Evolutionary conservation across 2,797 vertebrate species (phyloP).

Genomic region (Tinamus major): DNA sequence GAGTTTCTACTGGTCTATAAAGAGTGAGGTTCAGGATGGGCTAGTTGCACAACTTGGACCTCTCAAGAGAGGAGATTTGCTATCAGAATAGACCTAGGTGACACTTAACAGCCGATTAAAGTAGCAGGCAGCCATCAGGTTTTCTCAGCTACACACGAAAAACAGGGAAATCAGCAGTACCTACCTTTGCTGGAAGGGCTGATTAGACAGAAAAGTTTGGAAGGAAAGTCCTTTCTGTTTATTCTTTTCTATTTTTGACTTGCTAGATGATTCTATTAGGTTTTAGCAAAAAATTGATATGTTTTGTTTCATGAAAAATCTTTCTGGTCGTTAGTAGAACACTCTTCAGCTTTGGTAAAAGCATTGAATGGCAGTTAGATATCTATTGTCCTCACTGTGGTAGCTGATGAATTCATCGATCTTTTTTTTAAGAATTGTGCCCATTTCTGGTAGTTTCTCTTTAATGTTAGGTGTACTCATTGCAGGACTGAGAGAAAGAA

Average conservation of each 20-base stretch:
- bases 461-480: rapidly evolving
- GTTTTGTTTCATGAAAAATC: background rate
- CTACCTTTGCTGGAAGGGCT: background rate
- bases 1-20: background rate
- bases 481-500: background rate
- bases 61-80: background rate
- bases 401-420: background rate
- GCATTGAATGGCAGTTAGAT: background rate
- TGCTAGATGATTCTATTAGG: background rate
- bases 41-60: background rate
- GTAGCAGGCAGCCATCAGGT: background rate
- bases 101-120: background rate
- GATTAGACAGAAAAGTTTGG: background rate
- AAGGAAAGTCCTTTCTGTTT: background rate
- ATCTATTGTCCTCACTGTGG: background rate
- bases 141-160: background rate
- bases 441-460: background rate
- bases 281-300: background rate
- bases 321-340: background rate
- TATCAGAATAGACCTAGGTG: background rate
- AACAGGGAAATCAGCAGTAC: background rate
- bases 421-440: background rate
- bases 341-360: background rate
- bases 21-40: background rate
- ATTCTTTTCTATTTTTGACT: background rate